These are phyloP conservation scores for Corapipo altera DNA, from an alignment of 2,113 vertebrate species.

Conservation along the genomic window DNA sequence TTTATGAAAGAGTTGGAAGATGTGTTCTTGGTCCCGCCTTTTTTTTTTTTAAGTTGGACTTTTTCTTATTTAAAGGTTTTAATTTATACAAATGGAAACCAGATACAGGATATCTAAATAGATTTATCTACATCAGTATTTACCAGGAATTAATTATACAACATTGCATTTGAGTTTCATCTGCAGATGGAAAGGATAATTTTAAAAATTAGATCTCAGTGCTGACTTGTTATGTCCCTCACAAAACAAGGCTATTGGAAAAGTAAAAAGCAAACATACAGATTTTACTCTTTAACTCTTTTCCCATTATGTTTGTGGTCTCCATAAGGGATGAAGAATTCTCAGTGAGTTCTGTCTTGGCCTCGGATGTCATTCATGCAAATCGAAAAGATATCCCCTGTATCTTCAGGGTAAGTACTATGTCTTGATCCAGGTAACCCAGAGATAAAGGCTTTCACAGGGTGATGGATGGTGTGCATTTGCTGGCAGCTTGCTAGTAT, in stretches of 20 bases:
- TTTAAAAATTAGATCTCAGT: not conserved
- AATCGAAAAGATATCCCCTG: conserved; percentile 96
- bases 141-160: not conserved
- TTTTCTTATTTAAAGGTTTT: not conserved
- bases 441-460: not conserved
- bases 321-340: conserved; percentile 94
- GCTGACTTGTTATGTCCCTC: not conserved
- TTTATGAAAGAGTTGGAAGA: not conserved
- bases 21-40: not conserved
- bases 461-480: not conserved
- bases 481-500: not conserved
- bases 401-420: conserved; percentile 91
- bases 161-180: not conserved
- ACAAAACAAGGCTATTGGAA: not conserved
- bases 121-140: not conserved
- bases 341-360: conserved; percentile 96
- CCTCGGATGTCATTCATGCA: conserved; percentile 98
- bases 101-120: not conserved
- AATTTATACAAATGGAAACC: not conserved
- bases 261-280: not conserved
- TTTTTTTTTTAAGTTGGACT: not conserved
- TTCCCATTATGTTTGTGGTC: conserved; percentile 31
- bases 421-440: not conserved
- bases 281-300: not conserved
- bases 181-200: not conserved